A percentile compares a stretch with the other conserved stretches of the same genome.
These are phyloP conservation scores for Trogon surrucura DNA, from an alignment of 2,113 vertebrate species.

Conservation along the genomic window DNA sequence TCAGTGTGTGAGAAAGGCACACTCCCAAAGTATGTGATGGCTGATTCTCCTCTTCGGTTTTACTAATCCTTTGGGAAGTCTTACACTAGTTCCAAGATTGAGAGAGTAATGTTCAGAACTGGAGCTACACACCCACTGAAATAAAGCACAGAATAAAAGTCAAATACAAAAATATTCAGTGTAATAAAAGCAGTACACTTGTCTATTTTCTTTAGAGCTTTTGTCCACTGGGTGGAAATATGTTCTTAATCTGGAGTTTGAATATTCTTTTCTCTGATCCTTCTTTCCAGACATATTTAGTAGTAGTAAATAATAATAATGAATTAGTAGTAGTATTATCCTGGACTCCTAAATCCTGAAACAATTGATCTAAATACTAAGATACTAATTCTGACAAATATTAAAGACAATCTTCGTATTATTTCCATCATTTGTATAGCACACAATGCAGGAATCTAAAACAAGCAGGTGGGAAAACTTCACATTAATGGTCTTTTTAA, in stretches of 20 bases:
- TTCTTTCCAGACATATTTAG: not conserved
- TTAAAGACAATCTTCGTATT: not conserved
- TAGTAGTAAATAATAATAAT: not conserved
- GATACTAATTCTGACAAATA: not conserved
- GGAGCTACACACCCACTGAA: not conserved
- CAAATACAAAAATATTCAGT: not conserved
- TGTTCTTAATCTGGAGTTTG: not conserved
- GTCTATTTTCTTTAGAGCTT: not conserved
- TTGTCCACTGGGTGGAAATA: not conserved
- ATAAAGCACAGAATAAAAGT: not conserved
- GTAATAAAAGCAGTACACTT: not conserved
- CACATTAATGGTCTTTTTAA: not conserved
- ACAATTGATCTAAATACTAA: not conserved
- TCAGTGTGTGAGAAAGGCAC: not conserved
- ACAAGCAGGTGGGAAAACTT: not conserved
- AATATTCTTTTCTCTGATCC: not conserved
- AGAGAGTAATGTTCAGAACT: not conserved
- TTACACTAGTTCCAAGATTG: not conserved
- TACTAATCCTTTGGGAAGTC: not conserved
- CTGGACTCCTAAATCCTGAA: not conserved
- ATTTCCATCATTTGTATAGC: not conserved
- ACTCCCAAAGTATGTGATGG: slow-evolving; percentile 6
- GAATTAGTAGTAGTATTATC: not conserved
- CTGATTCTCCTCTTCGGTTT: not conserved
- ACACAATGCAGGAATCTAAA: not conserved